These are phyloP conservation scores for Dascillus cervinus DNA, from an alignment of 2,888 invertebrate genomes.

Conservation along the genomic window DNA sequence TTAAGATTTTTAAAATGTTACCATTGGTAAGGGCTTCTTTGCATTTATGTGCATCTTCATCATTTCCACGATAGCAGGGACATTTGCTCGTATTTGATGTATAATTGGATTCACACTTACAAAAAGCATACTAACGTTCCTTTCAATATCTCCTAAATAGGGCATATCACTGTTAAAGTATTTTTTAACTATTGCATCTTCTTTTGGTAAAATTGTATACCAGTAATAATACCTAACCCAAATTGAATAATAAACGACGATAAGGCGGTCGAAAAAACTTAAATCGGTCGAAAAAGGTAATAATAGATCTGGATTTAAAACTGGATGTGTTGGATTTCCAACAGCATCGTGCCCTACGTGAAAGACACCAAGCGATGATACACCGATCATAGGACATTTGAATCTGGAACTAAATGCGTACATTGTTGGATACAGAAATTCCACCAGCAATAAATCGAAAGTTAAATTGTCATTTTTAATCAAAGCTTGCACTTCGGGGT, in stretches of 20 bases:
- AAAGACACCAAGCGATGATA: conserved; percentile 13
- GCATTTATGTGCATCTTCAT: conserved; percentile 29
- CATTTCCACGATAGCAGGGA: conserved; percentile 30
- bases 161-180: conserved; percentile 33
- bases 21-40: conserved; percentile 26
- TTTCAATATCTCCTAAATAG: conserved; percentile 29
- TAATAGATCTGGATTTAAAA: conserved; percentile 22
- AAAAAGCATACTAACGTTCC: conserved; percentile 31
- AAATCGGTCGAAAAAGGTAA: conserved; percentile 7
- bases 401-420: conserved; percentile 16
- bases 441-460: conserved; percentile 18
- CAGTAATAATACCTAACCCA: conserved; percentile 23
- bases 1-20: conserved; percentile 17
- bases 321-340: conserved; percentile 27
- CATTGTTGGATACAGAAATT: conserved; percentile 12
- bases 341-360: conserved; percentile 17
- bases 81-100: conserved; percentile 27
- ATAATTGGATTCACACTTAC: conserved; percentile 31
- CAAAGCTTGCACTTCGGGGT: conserved; percentile 6
- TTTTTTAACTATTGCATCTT: conserved; percentile 20
- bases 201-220: conserved; percentile 23
- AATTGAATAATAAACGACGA: conserved; percentile 26
- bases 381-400: conserved; percentile 18
- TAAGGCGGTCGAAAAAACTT: conserved; percentile 13
- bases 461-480: conserved; percentile 5